Evolutionary conservation across 1,140 invertebrate species (phyloP), one percentile per base, ranked within the genome.

Genomic region (Euschistus heros): DNA sequence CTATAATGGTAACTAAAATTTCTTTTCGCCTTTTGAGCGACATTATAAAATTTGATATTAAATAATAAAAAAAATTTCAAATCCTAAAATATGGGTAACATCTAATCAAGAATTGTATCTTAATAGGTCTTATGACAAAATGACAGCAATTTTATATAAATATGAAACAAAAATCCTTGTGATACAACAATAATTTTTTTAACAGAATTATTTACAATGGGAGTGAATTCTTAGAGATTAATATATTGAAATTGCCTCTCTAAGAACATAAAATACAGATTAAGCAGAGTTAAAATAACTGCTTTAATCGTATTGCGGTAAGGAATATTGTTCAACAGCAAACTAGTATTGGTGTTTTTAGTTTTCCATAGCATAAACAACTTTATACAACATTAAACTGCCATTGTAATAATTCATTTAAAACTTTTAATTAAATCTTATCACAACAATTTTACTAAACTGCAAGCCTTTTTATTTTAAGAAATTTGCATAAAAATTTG

Each of bases 121-220:
- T 10, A 37, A 37, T 37, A 37, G 33, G 33, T 37, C 33, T 37
- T 37, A 10, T 10, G 33, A 37, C 33, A 13, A 37, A 37, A 37
- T 37, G 33, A 37, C 33, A 37, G 33, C 33, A 13, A 37, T 37
- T 37, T n/a, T n/a, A n/a, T 10, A 37, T 37, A 37, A 37, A 37
- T 37, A 37, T 37, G 13, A 37, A 37, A 37, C 33, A 37, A 37
- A 37, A 37, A 37, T 37, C 6, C 13, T 37, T 37, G 33, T 13
- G 33, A 37, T 37, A 37, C 33, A 54, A 54, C 52, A 27, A 57
- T 26, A 26, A 24, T 57, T 24, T 17, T 52, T 57, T 57, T 57
- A 57, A 57, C 15, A 57, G 54, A 57, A 57, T 57, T 57, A 57
- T 57, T 24, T 57, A 57, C 54, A 57, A 57, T 57, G 54, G 54